Evolutionary conservation across 2,113 vertebrate species (phyloP), one percentile per base, ranked within the genome.

Genomic region (Hypomesus transpacificus): DNA sequence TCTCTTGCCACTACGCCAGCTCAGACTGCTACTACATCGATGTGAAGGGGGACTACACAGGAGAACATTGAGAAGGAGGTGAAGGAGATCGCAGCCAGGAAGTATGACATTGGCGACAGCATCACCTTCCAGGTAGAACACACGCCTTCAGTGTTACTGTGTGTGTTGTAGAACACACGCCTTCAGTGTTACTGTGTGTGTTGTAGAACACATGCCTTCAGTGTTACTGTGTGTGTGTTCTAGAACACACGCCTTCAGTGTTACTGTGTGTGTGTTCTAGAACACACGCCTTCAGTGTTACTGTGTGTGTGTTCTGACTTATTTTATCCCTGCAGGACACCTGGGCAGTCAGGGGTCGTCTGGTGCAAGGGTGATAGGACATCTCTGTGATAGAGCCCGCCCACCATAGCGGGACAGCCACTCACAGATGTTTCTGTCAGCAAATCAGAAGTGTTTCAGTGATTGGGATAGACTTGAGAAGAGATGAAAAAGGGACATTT

Each of bases 1-100:
- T 96, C 80, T 94, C 94, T 75, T 96, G 94, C 82, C 95, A 96
- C 81, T 96, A 87, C 3, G 92, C 94, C 28, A 89, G 90, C 56
- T 46, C 87, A 2, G 87, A 93, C n/a, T 95, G 95, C 77, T 80
- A 94, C 69, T 98, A 96, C 78, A 95, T 96, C 0, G 89, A 94
- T 0, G 94, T 98, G 71, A 92, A n/a, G 91, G 67, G 94, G 94
- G 80, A 97, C 94, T 0, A 90, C 50, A 3, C 96, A 99, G 77
- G 96, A 96, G 69, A 89, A 89, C 64, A 83, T 95, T 5, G 92
- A 89, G 77, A 87, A 91, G 0, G 96, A 98, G 67, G 0, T 95
- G 59, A 0, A 20, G 5, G 79, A 82, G 16, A 0, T 95, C 0
- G 63, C 17, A 20, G 0, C 0, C 0, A 88, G 2, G 75, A 86